Conservation (phyloP, 2,888 invertebrate genomes). For the Eristalinus aeneus region DNA sequence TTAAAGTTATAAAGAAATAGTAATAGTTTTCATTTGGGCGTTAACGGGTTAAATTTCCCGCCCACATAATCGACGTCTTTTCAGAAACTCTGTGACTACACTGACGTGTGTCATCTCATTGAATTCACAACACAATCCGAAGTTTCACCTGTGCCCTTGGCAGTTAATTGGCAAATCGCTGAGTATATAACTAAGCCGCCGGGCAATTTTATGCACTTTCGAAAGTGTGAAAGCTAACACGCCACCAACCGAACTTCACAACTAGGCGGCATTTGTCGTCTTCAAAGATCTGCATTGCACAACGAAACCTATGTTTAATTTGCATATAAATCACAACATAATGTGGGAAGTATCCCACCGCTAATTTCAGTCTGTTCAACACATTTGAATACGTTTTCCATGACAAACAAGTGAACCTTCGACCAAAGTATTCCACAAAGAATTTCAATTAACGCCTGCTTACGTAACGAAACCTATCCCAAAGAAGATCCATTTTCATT, state of each 20-base stretch:
- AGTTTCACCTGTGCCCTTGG: not conserved
- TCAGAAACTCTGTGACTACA: not conserved
- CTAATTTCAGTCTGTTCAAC: not conserved
- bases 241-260: not conserved
- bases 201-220: not conserved
- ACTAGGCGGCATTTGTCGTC: not conserved
- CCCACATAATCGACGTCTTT: too few relatives aligned
- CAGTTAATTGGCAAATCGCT: not conserved
- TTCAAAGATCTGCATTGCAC: not conserved
- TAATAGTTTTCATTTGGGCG: too few relatives aligned
- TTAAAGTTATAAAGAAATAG: too few relatives aligned
- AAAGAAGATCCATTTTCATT: not conserved
- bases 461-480: not conserved
- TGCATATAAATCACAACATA: not conserved
- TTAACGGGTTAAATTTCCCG: too few relatives aligned
- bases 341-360: not conserved
- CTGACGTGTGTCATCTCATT: not conserved
- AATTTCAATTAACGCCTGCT: not conserved
- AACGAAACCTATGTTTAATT: not conserved
- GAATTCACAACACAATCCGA: not conserved
- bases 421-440: not conserved
- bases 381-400: not conserved
- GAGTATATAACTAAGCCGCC: not conserved
- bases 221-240: not conserved
- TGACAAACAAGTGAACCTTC: not conserved